Evolutionary conservation across 2,888 invertebrate species (phyloP), one percentile per base, ranked within the genome.

Genomic region (Drosophila borborema): DNA sequence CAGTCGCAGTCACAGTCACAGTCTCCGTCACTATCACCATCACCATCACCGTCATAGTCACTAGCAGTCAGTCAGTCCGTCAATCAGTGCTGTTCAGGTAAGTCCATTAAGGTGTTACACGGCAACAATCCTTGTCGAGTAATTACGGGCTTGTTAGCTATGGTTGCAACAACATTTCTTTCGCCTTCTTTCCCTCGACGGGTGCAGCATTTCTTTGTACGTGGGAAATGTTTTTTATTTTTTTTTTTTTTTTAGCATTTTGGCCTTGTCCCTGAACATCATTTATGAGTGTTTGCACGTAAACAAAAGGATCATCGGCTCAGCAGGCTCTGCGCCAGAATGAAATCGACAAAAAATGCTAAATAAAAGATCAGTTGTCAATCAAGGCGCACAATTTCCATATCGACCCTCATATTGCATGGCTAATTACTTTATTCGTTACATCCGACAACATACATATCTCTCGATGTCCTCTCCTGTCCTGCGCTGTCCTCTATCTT

Each of bases 101-200:
- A 66, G 78, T 85, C 84, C 89, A 81, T 89, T 89, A 80, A 86
- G 85, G 85, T 86, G 85, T 89, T 85, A 76, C 79, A 82, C 49
- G 77, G 77, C 87, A 85, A 77, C 82, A 89, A 77, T 85, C 87
- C 77, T 58, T 77, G 91, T 74, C 86, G 85, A 90, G 91, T 90
- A 90, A 89, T 89, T 90, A 90, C 89, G 80, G 89, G 85, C 91
- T 89, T 90, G 89, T 89, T 89, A 90, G 91, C 89, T 90, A 90
- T 88, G 91, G 90, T 90, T 77, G 80, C 74, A 82, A 74, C 80
- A 84, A 82, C 73, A 80, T 76, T 81, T 71, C 82, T 76, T 81
- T 71, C 76, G 28, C 59, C 18, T 62, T 64, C 62, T 43, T 65
- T 60, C 59, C 59, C n/a, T 38, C 76, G 59, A 67, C 62, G 82